Evolutionary conservation across 2,888 invertebrate genomes (phyloP).

Genomic region (Conomelus anceps): DNA sequence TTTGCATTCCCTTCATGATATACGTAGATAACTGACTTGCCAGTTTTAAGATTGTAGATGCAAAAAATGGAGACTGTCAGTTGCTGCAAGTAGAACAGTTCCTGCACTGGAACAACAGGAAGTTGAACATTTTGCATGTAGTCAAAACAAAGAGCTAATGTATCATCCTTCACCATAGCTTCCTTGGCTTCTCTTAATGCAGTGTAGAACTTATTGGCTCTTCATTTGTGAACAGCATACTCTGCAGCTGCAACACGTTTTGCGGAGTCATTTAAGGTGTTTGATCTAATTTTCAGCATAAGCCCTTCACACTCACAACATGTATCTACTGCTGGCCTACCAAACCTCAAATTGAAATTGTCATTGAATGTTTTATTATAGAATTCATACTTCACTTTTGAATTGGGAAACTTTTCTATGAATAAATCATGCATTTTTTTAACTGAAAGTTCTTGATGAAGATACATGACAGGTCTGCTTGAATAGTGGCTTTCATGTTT

Average conservation of each 20-base stretch:
- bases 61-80: background rate
- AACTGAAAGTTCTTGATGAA: slow-evolving; percentile 1
- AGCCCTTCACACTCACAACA: slow-evolving; percentile 27
- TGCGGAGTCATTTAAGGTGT: slow-evolving; percentile 26
- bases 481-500: slow-evolving; percentile 9
- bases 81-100: background rate
- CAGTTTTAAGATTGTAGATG: background rate
- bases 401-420: slow-evolving; percentile 10
- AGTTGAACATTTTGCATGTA: slow-evolving; percentile 22
- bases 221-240: slow-evolving; percentile 28
- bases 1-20: background rate
- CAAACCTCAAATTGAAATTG: slow-evolving; percentile 28
- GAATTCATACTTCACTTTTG: slow-evolving; percentile 24
- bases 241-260: slow-evolving; percentile 30
- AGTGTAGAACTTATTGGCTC: slow-evolving; percentile 26
- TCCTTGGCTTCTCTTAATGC: slow-evolving; percentile 19
- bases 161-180: slow-evolving; percentile 23
- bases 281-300: background rate
- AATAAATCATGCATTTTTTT: slow-evolving; percentile 17
- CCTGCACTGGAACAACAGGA: background rate
- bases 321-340: slow-evolving; percentile 26
- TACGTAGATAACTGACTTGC: background rate
- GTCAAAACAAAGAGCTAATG: slow-evolving; percentile 28
- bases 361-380: slow-evolving; percentile 30
- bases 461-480: slow-evolving; percentile 4